Base-by-base conservation (phyloP, 2,888 invertebrate species). In the Ophioninae sp. region DNA sequence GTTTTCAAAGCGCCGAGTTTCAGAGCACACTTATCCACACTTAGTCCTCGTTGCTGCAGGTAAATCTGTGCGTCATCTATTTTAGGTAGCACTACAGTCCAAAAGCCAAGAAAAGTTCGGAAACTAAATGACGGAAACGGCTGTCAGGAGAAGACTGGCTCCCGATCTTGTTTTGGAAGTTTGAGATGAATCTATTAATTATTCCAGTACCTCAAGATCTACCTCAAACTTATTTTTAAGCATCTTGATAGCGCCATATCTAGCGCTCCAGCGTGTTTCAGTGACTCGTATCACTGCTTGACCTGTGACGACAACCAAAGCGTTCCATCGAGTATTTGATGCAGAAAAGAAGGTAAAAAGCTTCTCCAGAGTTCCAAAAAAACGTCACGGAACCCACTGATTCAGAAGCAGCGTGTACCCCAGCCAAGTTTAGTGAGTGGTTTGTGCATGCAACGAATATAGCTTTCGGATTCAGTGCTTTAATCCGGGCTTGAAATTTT, bases 371-470 rank as follows among this genome's bases (percentile, higher is more conserved):
- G 41, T 67, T n/a, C 67, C 67, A 41, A 67, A 67, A 67, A 41
- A 84, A 41, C 3, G 41, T 67, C n/a, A 67, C 41, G 10, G 2
- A 44, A 44, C 8, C 75, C 17, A 79, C 70, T 50, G 41, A 77
- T 64, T 70, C 79, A 56, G 86, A 85, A 72, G 87, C 87, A 68
- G 87, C 86, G 68, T 87, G 88, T 84, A 87, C 68, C 57, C 87
- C 80, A 59, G 69, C 86, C 67, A 88, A 82, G 78, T 69, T 61
- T n/a, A 72, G 65, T 23, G 56, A 82, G n/a, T 82, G 62, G 37
- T 82, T 78, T 65, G 76, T 56, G 50, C 56, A 62, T 13, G 77
- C 44, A 44, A 72, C 64, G 61, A 82, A 78, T 64, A 72, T 57
- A 17, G 57, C 69, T 23, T 69, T 69, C 17, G 77, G 70, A 78